These are phyloP conservation scores for Microcebus lehilahytsara DNA, from an alignment of 2,113 vertebrate genomes.

Conservation along the genomic window DNA sequence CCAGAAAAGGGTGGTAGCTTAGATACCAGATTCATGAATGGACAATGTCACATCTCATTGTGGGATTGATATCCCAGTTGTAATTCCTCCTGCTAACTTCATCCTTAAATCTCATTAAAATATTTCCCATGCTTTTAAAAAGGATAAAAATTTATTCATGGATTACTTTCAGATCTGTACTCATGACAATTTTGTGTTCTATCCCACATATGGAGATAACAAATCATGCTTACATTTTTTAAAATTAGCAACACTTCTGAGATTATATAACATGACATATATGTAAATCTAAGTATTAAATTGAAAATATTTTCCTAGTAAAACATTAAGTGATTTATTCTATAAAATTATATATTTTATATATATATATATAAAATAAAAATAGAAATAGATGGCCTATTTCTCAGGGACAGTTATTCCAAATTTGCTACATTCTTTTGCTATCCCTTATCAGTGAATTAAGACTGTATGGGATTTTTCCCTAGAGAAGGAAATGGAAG, in stretches of 20 bases:
- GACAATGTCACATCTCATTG: not conserved
- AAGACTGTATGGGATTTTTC: not conserved
- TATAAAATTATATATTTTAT: not conserved
- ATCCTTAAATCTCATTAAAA: conserved; percentile 32
- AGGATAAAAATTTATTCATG: not conserved
- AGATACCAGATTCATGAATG: conserved; percentile 51
- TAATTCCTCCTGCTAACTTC: conserved; percentile 19
- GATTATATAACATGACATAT: not conserved
- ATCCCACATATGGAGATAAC: not conserved
- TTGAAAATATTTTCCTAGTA: not conserved
- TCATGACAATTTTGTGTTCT: not conserved
- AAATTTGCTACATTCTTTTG: not conserved
- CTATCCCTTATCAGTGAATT: not conserved
- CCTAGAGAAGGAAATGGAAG: not conserved
- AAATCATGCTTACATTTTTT: not conserved
- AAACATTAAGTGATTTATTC: not conserved
- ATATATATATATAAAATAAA: not conserved
- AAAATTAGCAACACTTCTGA: not conserved
- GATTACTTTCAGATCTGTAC: not conserved
- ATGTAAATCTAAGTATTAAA: not conserved
- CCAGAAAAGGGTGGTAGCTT: conserved; percentile 17
- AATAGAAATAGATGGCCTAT: not conserved
- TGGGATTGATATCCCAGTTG: not conserved
- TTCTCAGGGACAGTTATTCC: not conserved
- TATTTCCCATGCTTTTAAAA: not conserved